Evolutionary conservation across 2,113 vertebrate genomes (phyloP).

Genomic region (Odocoileus virginianus): DNA sequence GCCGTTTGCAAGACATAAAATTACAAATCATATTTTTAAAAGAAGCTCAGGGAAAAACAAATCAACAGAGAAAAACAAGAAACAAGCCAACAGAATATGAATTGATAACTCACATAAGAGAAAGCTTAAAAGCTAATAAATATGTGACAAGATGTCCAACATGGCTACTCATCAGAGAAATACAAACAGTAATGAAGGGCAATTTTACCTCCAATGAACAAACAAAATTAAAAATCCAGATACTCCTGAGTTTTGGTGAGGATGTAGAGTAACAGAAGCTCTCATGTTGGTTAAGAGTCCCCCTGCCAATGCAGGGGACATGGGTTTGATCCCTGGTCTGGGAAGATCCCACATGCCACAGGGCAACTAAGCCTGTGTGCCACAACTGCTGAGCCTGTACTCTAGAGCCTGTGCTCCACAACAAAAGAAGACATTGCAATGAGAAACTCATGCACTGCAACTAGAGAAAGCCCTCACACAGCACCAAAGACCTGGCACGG

Average conservation of each 20-base stretch:
- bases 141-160: not conserved
- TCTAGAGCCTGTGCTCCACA: not conserved
- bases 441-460: not conserved
- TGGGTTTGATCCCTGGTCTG: not conserved
- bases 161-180: not conserved
- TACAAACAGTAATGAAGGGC: not conserved
- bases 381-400: not conserved
- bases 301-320: not conserved
- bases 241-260: not conserved
- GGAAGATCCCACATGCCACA: not conserved
- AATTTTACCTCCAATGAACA: not conserved
- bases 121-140: conserved; percentile 4
- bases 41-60: not conserved
- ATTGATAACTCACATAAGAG: conserved; percentile 7
- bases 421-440: not conserved
- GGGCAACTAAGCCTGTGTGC: not conserved
- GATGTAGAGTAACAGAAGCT: not conserved
- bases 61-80: not conserved
- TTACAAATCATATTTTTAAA: conserved; percentile 17
- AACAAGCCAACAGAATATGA: not conserved
- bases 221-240: not conserved
- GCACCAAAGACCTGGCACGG: not conserved
- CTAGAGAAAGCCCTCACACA: not conserved
- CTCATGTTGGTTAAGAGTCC: not conserved
- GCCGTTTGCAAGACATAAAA: conserved; percentile 26